Conservation (phyloP, 1,140 invertebrate genomes). For the Tetramorium parvispinum region DNA sequence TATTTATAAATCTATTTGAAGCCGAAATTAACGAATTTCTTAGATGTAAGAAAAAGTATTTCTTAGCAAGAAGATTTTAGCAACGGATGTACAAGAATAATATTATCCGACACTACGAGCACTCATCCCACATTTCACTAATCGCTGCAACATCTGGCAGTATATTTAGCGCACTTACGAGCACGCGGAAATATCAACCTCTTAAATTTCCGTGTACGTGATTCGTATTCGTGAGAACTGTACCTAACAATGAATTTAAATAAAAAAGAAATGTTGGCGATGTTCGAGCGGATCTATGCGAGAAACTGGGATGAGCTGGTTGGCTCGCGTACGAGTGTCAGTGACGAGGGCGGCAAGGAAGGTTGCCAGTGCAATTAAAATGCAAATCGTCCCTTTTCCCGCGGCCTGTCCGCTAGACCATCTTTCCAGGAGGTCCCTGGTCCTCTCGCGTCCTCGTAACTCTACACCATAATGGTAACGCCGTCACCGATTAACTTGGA, state of each 20-base stretch:
- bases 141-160: conserved; percentile 35
- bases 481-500: conserved; percentile 79
- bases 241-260: conserved; percentile 17
- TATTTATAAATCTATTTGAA: neutral
- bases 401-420: conserved; percentile 54
- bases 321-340: conserved; percentile 32
- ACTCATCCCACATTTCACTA: conserved; percentile 29
- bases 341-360: conserved; percentile 39
- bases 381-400: conserved; percentile 82
- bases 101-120: conserved; percentile 15
- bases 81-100: conserved; percentile 26
- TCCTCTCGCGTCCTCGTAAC: conserved; percentile 57
- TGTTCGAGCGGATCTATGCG: neutral
- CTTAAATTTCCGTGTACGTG: conserved; percentile 17
- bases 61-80: conserved; percentile 22
- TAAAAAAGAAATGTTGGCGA: conserved; percentile 20
- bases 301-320: conserved; percentile 38
- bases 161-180: conserved; percentile 41
- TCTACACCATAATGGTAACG: conserved; percentile 67
- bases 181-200: conserved; percentile 15
- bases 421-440: conserved; percentile 54
- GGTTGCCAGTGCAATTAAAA: conserved; percentile 79
- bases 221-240: neutral
- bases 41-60: neutral
- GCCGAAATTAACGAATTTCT: neutral